phyloP scores from a whole-genome alignment of 2,888 invertebrate species.

The Oxytorus armatus region DNA sequence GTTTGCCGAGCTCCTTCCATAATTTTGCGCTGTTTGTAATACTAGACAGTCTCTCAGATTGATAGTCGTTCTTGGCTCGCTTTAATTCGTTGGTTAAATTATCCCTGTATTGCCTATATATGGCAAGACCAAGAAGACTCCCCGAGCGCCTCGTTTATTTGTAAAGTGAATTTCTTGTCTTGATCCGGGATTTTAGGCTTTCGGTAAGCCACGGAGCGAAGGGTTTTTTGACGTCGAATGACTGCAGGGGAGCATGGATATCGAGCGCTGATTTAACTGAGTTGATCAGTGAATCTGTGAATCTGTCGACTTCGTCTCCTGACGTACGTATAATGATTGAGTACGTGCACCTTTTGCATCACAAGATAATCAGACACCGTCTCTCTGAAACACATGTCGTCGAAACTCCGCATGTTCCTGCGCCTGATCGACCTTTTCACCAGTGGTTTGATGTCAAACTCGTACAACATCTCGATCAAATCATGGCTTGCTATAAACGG shows the following conservation, averaged over 20 bases:
- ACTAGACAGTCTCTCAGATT: background rate
- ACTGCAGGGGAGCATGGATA: background rate
- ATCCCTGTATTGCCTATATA: background rate
- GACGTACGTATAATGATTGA: background rate
- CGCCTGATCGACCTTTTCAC: background rate
- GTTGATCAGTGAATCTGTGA: no score
- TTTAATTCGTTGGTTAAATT: background rate
- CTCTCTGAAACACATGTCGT: no score
- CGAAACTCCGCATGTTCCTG: no score
- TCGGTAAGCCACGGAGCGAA: background rate
- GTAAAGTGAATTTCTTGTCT: background rate
- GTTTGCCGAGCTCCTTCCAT: background rate
- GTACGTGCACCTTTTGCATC: no score
- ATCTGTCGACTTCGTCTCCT: background rate
- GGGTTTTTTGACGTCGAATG: background rate
- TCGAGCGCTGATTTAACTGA: background rate
- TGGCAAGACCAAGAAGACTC: background rate
- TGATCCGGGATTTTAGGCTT: background rate
- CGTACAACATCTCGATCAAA: background rate
- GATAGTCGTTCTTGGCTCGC: background rate
- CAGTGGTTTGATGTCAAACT: background rate
- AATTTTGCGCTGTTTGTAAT: background rate
- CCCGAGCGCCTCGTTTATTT: background rate
- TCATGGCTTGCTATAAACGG: conserved; percentile 16
- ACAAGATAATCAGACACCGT: no score